Base-by-base conservation (phyloP, 2,797 vertebrate species). In the Ibycter americanus region DNA sequence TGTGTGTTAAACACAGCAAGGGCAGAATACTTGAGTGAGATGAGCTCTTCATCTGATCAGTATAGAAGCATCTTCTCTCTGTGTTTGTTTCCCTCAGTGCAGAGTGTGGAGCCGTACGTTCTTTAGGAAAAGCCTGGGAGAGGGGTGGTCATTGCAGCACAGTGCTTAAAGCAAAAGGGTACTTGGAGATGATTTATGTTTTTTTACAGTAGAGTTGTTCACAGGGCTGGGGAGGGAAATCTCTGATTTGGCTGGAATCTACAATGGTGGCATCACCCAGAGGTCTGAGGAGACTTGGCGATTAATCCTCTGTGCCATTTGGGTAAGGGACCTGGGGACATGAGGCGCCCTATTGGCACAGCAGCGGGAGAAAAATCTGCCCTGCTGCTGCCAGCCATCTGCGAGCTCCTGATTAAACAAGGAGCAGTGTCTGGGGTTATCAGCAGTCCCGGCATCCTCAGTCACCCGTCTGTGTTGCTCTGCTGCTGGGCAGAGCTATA, bases 21-120 rank as follows among this genome's bases (percentile, higher is more conserved):
- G 22, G 54, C 18, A 83, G 27, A 72, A 42, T 31, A 38, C 49
- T 66, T 34, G 8, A 25, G 16, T 32, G 71, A 80, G 58, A 38
- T 15, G n/a, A 90, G 18, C 16, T 72, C 42, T 59, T 83, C 1
- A 2, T 67, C 23, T 62, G 15, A 17, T 18, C 52, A 31, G 9
- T 7, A 3, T 2, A 59, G 17, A 54, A 58, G 15, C 40, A 32
- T 61, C 36, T 46, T 66, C 49, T 44, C 58, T 52, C 62, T 72
- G 21, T n/a, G 5, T 47, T 55, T 70, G 15, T 61, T 74, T 73
- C 36, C 49, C 7, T 65, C 12, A 4, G 40, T 4, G 31, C 15
- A 9, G 63, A 61, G 47, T 3, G 42, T 44, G 34, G 42, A 66
- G 17, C 49, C 3, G 0, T 15, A 13, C 0, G 0, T 52, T 34